These are phyloP conservation scores for Lissonota sp. DNA, from an alignment of 2,888 invertebrate species.

Conservation along the genomic window DNA sequence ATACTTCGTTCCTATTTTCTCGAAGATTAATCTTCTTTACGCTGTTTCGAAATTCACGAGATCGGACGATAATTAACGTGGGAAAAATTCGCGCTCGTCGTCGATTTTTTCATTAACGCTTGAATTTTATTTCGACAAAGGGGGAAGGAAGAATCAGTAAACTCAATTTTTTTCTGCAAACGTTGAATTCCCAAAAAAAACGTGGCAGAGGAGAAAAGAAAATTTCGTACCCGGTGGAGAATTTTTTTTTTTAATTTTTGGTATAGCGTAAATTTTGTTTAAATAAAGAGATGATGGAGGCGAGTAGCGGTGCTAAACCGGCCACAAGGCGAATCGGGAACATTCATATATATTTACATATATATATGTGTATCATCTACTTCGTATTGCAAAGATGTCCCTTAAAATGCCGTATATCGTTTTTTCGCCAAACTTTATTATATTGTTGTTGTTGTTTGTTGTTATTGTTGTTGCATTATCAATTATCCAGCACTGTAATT, in stretches of 20 bases:
- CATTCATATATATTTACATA: neutral
- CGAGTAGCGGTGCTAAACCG: slow-evolving; percentile 65
- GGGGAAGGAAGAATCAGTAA: no score
- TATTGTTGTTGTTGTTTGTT: slow-evolving; percentile 58
- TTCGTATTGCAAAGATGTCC: slow-evolving; percentile 27
- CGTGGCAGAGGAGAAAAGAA: neutral
- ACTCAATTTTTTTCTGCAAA: no score
- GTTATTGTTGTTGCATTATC: slow-evolving; percentile 63
- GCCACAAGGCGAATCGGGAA: slow-evolving; percentile 40
- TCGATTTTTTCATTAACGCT: no score
- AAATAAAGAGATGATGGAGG: slow-evolving; percentile 17
- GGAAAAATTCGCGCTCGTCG: no score
- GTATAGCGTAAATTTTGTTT: neutral
- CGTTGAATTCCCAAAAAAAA: neutral
- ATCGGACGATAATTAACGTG: no score
- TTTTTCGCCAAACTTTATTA: slow-evolving; percentile 57
- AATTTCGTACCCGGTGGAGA: neutral
- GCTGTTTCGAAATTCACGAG: no score
- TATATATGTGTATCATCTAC: slow-evolving; percentile 8
- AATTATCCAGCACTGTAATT: slow-evolving; percentile 46
- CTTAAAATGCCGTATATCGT: slow-evolving; percentile 57
- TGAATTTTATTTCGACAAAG: no score
- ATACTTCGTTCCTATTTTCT: no score
- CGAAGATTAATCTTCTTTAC: no score
- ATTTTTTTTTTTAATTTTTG: neutral